phyloP scores from a whole-genome alignment of 2,797 vertebrate genomes.

The Hydrophis major region DNA sequence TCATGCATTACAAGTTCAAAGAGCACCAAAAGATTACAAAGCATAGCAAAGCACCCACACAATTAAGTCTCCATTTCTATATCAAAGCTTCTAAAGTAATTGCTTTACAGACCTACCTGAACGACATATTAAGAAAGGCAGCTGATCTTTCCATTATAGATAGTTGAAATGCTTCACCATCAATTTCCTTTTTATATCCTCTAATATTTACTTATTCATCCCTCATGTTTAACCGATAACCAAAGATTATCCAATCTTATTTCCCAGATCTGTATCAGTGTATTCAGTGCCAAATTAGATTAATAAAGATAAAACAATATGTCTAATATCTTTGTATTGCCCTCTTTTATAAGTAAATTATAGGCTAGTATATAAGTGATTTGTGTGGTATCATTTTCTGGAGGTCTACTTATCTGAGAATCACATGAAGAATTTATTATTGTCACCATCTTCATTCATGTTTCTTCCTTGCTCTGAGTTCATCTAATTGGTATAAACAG shows the following conservation, averaged over 20 bases:
- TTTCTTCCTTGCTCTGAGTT: not conserved
- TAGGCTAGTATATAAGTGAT: too few species aligned
- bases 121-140: not conserved
- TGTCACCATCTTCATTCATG: not conserved
- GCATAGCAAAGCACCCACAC: not conserved
- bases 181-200: not conserved
- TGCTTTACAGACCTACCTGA: not conserved
- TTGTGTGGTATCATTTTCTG: not conserved
- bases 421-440: not conserved
- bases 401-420: not conserved
- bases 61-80: not conserved
- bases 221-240: not conserved
- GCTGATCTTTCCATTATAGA: not conserved
- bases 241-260: not conserved
- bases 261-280: not conserved
- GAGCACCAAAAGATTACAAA: not conserved
- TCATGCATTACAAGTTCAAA: not conserved
- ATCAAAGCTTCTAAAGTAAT: not conserved
- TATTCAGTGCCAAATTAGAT: not conserved
- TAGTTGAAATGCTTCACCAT: not conserved
- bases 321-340: not conserved
- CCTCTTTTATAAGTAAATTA: not conserved
- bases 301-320: not conserved
- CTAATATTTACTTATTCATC: not conserved
- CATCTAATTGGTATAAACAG: not conserved